Evolutionary conservation across 2,113 vertebrate genomes (phyloP).

Genomic region (Podocnemis expansa): DNA sequence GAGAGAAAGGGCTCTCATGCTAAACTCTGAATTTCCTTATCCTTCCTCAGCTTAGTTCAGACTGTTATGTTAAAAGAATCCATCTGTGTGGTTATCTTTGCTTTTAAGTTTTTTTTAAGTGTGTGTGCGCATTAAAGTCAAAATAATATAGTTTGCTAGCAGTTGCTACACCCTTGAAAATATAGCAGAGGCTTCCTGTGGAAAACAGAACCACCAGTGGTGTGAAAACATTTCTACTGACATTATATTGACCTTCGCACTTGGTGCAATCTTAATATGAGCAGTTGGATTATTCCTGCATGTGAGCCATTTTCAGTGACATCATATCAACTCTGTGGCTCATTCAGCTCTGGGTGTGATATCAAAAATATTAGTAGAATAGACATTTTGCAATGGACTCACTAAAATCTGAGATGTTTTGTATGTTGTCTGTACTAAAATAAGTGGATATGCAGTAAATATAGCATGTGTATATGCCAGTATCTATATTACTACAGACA

Average conservation of each 20-base stretch:
- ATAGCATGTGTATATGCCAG: neutral
- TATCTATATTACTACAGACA: neutral
- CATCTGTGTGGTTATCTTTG: constrained; percentile 26
- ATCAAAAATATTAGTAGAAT: neutral
- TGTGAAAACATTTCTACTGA: constrained; percentile 4
- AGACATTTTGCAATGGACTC: neutral
- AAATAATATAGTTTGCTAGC: constrained; percentile 31
- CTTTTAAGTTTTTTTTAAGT: constrained; percentile 36
- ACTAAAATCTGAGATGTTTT: neutral
- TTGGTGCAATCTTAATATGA: neutral
- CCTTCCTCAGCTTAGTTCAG: neutral
- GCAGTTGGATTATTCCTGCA: neutral
- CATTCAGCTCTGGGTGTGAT: neutral
- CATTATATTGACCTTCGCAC: neutral
- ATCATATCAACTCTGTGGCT: neutral
- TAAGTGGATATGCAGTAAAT: neutral
- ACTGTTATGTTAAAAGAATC: constrained; percentile 16
- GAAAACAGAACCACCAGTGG: constrained; percentile 28
- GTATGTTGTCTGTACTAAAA: neutral
- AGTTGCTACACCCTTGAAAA: constrained; percentile 43
- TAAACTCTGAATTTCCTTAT: constrained; percentile 49
- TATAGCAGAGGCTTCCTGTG: constrained; percentile 33
- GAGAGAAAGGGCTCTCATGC: constrained; percentile 51
- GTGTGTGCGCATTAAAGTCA: constrained; percentile 23
- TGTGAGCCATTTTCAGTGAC: neutral